Evolutionary conservation across 2,888 invertebrate species (phyloP).

Genomic region (Orchesellides sinensis): DNA sequence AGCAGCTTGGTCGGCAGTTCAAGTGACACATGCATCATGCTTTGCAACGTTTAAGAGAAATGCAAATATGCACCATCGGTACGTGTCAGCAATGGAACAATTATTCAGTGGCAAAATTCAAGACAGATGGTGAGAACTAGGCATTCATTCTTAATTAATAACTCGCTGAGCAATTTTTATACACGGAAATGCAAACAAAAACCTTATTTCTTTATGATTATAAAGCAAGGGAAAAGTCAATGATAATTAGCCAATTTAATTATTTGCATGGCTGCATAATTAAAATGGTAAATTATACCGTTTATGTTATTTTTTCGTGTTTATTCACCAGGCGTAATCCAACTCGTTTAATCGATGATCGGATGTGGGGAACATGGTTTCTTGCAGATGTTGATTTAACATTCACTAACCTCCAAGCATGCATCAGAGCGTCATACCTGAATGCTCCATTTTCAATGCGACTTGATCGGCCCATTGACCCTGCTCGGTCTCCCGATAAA

Average conservation of each 20-base stretch:
- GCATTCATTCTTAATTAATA: neutral
- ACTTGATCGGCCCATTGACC: conserved; percentile 68
- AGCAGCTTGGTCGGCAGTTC: conserved; percentile 69
- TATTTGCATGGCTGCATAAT: neutral
- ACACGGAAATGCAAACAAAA: neutral
- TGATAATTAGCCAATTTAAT: neutral
- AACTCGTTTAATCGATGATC: conserved; percentile 55
- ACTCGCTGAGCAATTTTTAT: neutral
- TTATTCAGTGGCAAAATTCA: conserved; percentile 64
- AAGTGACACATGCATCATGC: conserved; percentile 68
- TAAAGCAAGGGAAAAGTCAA: no score
- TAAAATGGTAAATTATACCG: no score
- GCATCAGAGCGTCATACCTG: conserved; percentile 64
- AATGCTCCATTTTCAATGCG: conserved; percentile 67
- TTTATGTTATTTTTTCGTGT: neutral
- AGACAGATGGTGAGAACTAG: conserved; percentile 56
- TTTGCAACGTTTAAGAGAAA: conserved; percentile 70
- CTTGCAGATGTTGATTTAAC: conserved; percentile 68
- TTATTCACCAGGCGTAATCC: conserved; percentile 68
- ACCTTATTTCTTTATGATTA: no score
- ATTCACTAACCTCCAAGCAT: conserved; percentile 63
- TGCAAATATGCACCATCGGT: conserved; percentile 71
- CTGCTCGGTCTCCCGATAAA: conserved; percentile 12
- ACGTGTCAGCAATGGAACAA: conserved; percentile 66
- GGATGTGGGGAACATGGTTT: conserved; percentile 69